Evolutionary conservation across 2,888 invertebrate species (phyloP), one percentile per base, ranked within the genome.

Genomic region (Hydroisotoma schaefferi): DNA sequence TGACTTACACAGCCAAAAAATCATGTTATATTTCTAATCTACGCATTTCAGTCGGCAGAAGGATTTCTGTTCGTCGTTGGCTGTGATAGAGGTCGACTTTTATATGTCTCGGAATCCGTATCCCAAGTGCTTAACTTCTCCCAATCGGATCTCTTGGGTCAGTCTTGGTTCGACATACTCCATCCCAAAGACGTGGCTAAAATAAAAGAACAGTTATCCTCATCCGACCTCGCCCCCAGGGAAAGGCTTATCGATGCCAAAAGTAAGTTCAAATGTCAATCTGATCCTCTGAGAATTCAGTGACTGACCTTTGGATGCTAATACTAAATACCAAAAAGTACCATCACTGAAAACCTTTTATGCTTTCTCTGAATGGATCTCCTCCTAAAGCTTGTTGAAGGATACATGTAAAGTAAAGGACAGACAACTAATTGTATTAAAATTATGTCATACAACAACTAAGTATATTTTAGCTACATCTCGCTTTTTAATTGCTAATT

Each of bases 181-280:
- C 94, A 95, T 77, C 94, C 94, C 0, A 92, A 93, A 77, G 95
- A 95, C 78, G 89, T 95, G 37, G 87, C 87, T 59, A 94, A 94
- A 78, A 92, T 94, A 4, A 95, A 95, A 76, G 94, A 94, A 75
- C 94, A 95, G 77, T 81, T 95, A 4, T 90, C 92, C 0, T 89
- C 93, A 0, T 87, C 91, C 0, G 93, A 94, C 78, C 83, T 91
- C 68, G 87, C 87, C 71, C 92, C 93, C 0, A 81, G 93, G 40
- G 93, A 94, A 78, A 81, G 91, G 70, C 82, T 94, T 66, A 92
- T 94, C 73, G 94, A 94, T 78, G 90, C 91, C 53, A 93, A 92
- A 82, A 93, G 92, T 93, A 78, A 81, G 83, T 80, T 57, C 25
- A 10, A 10, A 33, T n/a, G 18, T 48, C 48, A 20, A 10, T 12